Conservation (phyloP, 2,797 vertebrate species). For the Chanos chanos region DNA sequence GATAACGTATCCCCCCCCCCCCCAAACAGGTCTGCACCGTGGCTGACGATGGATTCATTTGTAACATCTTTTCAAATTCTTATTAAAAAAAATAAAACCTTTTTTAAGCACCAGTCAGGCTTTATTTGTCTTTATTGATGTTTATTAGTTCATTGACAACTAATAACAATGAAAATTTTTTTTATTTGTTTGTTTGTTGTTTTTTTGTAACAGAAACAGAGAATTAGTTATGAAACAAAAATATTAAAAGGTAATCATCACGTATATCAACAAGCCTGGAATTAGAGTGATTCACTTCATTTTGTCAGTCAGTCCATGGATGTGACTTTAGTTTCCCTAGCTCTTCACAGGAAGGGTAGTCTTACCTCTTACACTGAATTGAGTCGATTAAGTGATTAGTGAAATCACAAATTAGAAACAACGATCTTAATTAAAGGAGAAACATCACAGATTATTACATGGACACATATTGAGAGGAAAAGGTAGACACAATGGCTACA, state of each 20-base stretch:
- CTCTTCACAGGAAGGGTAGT: background rate
- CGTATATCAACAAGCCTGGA: conserved; percentile 26
- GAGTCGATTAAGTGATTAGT: no score
- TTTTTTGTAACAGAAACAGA: conserved; percentile 14
- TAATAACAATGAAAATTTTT: no score
- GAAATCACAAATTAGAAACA: no score
- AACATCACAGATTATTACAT: no score
- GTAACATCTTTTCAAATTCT: conserved; percentile 54
- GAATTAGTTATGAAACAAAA: conserved; percentile 26
- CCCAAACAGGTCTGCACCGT: conserved; percentile 20
- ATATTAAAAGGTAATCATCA: conserved; percentile 43
- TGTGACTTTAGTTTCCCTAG: conserved; percentile 17
- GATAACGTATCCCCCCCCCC: background rate
- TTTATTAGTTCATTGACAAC: conserved; percentile 37
- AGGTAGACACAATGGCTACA: no score
- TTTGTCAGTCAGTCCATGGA: conserved; percentile 20
- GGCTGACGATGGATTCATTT: conserved; percentile 43
- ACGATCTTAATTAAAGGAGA: background rate
- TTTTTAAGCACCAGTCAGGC: conserved; percentile 34
- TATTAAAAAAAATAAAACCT: conserved; percentile 42
- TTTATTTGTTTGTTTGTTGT: no score
- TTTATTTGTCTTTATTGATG: conserved; percentile 48
- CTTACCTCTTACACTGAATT: conserved; percentile 22
- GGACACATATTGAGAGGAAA: no score
- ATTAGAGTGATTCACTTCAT: conserved; percentile 22